Evolutionary conservation across 2,888 invertebrate genomes (phyloP), one percentile per base, ranked within the genome.

Genomic region (Ochropleura plecta): DNA sequence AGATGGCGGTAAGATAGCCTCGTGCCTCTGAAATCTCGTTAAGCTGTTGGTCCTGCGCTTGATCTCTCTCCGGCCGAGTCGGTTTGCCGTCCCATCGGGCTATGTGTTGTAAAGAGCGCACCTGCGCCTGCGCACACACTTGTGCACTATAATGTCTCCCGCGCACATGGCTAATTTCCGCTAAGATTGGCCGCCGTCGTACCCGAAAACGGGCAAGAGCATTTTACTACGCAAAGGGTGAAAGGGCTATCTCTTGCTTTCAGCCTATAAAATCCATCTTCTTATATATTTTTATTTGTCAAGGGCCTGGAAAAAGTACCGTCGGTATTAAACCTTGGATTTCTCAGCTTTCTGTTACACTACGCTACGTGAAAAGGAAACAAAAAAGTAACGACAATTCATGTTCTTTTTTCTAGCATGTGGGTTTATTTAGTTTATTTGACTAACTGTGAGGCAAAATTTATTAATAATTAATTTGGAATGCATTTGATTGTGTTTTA

Each of bases 291-390:
- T 62, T 75, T 84, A 7, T 85, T 73, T 76, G 49, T 85, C n/a
- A 66, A 82, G 86, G 82, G 12, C 63, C 67, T 46, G 65, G 44
- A 18, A 46, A n/a, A n/a, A 55, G n/a, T 51, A 18, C 14, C 30
- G n/a, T 20, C 40, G 42, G 53, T 12, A 42, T 20, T 12, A 72
- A 40, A 60, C 82, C 86, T 49, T 62, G 82, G 82, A 85, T 82
- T 10, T 85, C 53, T 70, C 53, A 70, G n/a, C 70, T 85, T 48
- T 78, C 82, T 63, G 14, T 82, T 53, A 82, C 72, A 12, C 71
- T 83, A 30, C 30, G 30, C 46, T 65, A 12, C 62, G 30, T 44
- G 40, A 85, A 64, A 70, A 57, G 71, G 69, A 82, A 65, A 70
- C 55, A 30, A 10, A 70, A 78, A 78, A 78, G 82, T 82, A 82